Percentiles rank a stretch among this genome's conserved stretches.
phyloP scores from a whole-genome alignment of 2,888 invertebrate species.

The Lasioglossum leucozonium region DNA sequence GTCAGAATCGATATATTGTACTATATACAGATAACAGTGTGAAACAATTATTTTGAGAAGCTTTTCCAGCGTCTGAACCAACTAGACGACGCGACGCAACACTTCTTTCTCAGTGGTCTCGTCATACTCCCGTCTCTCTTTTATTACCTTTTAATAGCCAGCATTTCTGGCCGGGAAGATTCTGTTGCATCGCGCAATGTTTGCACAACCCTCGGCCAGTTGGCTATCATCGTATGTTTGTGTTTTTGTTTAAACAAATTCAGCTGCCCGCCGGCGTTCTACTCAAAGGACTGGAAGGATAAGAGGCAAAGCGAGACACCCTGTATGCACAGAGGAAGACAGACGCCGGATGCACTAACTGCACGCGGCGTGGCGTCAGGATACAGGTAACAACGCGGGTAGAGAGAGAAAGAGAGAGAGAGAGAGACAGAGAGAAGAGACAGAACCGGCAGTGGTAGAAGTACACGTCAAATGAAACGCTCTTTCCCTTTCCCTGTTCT shows the following conservation, averaged over 20 bases:
- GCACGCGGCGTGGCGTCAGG: constrained; percentile 23
- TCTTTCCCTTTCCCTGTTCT: constrained; percentile 8
- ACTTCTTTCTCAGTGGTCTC: no score
- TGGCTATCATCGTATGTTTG: background rate
- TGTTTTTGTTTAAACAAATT: background rate
- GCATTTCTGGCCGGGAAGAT: background rate
- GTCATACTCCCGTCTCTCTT: background rate
- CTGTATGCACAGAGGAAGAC: constrained; percentile 4
- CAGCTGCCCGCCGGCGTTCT: background rate
- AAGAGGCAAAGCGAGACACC: background rate
- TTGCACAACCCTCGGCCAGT: background rate
- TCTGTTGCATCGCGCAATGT: background rate
- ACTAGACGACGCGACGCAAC: no score
- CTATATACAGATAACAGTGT: no score
- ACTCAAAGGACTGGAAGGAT: background rate
- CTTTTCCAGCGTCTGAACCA: no score
- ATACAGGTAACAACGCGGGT: constrained; percentile 5
- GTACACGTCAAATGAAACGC: constrained; percentile 67
- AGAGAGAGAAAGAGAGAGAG: background rate
- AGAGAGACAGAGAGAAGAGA: background rate
- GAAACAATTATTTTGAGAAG: no score
- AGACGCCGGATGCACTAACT: constrained; percentile 45
- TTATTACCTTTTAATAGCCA: background rate
- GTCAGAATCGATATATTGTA: no score
- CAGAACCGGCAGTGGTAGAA: constrained; percentile 22